A percentile compares a stretch with the other conserved stretches of the same genome.
These are phyloP conservation scores for Macheiramphus alcinus DNA, from an alignment of 2,113 vertebrate genomes.

Conservation along the genomic window DNA sequence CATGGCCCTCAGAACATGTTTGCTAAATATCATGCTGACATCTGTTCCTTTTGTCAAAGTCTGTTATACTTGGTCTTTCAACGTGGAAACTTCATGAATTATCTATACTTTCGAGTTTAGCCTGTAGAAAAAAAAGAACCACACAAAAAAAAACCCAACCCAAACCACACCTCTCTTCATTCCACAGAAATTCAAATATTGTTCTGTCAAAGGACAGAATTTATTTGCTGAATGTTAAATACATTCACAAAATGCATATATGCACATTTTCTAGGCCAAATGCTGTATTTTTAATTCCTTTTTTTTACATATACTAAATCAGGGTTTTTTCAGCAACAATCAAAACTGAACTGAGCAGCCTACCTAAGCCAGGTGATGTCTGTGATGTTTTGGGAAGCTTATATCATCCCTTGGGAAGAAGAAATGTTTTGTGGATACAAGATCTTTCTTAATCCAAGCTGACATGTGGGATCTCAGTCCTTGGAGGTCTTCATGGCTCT, in stretches of 20 bases:
- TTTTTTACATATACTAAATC: background rate
- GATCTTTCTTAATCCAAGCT: background rate
- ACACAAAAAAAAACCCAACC: fast-evolving
- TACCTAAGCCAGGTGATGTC: background rate
- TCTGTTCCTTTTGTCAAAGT: background rate
- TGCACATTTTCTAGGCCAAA: background rate
- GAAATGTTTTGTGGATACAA: background rate
- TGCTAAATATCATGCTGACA: background rate
- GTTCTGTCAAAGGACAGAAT: background rate
- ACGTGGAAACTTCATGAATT: background rate
- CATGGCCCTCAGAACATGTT: background rate
- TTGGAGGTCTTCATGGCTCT: background rate
- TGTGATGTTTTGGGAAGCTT: background rate
- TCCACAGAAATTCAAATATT: background rate
- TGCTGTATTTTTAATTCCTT: background rate
- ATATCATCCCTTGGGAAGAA: background rate
- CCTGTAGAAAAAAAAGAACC: background rate
- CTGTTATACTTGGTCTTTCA: background rate
- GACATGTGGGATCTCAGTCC: background rate
- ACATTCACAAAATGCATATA: background rate
- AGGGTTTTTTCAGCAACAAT: background rate
- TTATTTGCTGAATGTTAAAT: background rate
- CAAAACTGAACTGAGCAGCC: background rate
- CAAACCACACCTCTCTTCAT: background rate
- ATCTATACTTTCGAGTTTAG: background rate